Base-by-base conservation (phyloP, 2,113 vertebrate species). In the Barbus barbus region DNA sequence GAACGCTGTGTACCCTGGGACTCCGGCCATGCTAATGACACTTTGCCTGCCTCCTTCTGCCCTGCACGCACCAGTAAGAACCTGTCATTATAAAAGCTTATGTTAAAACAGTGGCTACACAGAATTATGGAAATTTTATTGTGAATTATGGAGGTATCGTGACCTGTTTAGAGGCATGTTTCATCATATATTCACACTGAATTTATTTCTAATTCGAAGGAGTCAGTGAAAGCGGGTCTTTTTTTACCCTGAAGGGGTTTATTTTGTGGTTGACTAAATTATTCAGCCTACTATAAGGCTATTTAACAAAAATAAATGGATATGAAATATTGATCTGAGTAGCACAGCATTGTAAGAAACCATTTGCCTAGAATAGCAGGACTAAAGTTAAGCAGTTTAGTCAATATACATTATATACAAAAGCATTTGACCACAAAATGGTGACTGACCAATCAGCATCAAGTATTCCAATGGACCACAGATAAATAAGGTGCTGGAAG, bases 1-100 rank as follows among this genome's bases (percentile, higher is more conserved):
- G 95, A 94, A 58, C 96, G 91, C 79, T 99, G 97, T 86, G 91
- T 94, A 83, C 93, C 96, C 61, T 98, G 97, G 97, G 96, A 96
- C 84, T 94, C 93, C 65, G 93, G 92, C 36, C 92, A 94, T 85
- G 80, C 85, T 26, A 95, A 95, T 78, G 90, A 86, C 78, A 96
- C 93, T 82, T 88, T 88, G 56, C 92, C 95, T 48, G 93, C 92
- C 61, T 85, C 94, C 18, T 96, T 96, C 87, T 98, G 97, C 84
- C 94, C 95, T n/a, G 89, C 92, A 16, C 48, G 63, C n/a, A 72
- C 46, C 36, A 33, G 65, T 71, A 78, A 79, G 76, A 56, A 28
- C 5, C 48, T 77, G 11, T 22, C 1, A 38, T 58, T 78, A 38
- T 20, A 24, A 41, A 77, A 51, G 6, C 18, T 33, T 13, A 24